A percentile compares a stretch with the other conserved stretches of the same genome.
phyloP scores from a whole-genome alignment of 2,113 vertebrate species.

The Cochlearius cochlearius region DNA sequence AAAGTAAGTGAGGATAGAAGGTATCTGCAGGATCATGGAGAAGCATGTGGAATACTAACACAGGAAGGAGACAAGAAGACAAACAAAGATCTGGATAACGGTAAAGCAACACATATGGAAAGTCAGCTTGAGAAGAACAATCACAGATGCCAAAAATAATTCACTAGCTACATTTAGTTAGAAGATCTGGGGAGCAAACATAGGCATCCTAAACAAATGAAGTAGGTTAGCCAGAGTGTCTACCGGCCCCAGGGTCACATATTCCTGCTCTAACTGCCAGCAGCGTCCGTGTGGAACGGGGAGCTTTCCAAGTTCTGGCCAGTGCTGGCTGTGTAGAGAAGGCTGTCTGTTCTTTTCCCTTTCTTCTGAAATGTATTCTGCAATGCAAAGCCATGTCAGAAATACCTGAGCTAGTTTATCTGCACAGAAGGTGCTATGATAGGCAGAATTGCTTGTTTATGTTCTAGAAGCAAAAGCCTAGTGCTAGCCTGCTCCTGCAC shows the following conservation, averaged over 20 bases:
- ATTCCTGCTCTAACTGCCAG: conserved; percentile 15
- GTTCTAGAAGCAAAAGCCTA: not conserved
- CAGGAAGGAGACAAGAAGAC: conserved; percentile 1
- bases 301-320: conserved; percentile 22
- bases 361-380: not conserved
- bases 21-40: not conserved
- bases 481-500: not conserved
- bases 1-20: not conserved
- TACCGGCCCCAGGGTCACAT: conserved; percentile 35
- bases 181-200: conserved; percentile 34
- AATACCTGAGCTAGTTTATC: not conserved
- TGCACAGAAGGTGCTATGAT: not conserved
- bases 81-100: not conserved
- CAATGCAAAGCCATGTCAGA: not conserved
- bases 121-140: conserved; percentile 46
- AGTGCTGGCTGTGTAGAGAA: not conserved
- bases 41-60: not conserved
- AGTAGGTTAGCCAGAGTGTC: conserved; percentile 59
- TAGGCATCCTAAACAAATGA: conserved; percentile 46
- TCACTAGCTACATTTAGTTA: conserved; percentile 23
- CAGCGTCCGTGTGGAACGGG: not conserved
- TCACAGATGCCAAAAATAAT: conserved; percentile 38
- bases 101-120: conserved; percentile 39
- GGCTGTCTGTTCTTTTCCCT: not conserved
- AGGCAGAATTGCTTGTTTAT: not conserved